A percentile compares a stretch with the other conserved stretches of the same genome.
phyloP scores from a whole-genome alignment of 2,888 invertebrate genomes.

The Melipona beecheii region DNA sequence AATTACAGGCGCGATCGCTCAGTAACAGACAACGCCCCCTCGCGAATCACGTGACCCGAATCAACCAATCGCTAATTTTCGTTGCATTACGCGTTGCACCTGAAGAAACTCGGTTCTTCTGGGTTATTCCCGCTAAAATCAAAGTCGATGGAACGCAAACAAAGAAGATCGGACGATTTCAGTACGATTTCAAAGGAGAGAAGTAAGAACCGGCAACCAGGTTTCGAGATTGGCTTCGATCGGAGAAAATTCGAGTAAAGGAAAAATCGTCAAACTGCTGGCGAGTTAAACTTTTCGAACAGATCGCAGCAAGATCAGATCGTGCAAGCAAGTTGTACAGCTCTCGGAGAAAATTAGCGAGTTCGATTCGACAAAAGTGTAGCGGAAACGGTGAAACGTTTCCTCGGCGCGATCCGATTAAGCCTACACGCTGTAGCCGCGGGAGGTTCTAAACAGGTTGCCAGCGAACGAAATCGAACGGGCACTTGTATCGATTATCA shows the following conservation, averaged over 20 bases:
- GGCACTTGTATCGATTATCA: slow-evolving; percentile 52
- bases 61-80: too few species aligned
- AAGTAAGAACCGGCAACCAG: neutral
- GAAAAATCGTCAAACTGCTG: neutral
- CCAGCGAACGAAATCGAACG: slow-evolving; percentile 40
- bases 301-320: too few species aligned
- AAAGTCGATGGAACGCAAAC: too few species aligned
- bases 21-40: too few species aligned
- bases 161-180: neutral
- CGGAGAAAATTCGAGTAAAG: slow-evolving; percentile 18
- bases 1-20: too few species aligned
- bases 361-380: neutral
- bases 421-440: neutral
- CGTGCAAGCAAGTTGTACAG: slow-evolving; percentile 2
- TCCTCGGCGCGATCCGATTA: slow-evolving; percentile 35
- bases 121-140: too few species aligned
- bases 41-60: too few species aligned
- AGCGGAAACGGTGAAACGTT: slow-evolving; percentile 3
- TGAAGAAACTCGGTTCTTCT: too few species aligned
- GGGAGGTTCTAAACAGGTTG: slow-evolving; percentile 8
- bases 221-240: slow-evolving; percentile 2
- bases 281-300: slow-evolving; percentile 8
- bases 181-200: neutral
- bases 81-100: too few species aligned
- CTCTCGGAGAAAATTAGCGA: slow-evolving; percentile 7